These are phyloP conservation scores for Eutrigla gurnardus DNA, from an alignment of 2,797 vertebrate genomes.

Conservation along the genomic window DNA sequence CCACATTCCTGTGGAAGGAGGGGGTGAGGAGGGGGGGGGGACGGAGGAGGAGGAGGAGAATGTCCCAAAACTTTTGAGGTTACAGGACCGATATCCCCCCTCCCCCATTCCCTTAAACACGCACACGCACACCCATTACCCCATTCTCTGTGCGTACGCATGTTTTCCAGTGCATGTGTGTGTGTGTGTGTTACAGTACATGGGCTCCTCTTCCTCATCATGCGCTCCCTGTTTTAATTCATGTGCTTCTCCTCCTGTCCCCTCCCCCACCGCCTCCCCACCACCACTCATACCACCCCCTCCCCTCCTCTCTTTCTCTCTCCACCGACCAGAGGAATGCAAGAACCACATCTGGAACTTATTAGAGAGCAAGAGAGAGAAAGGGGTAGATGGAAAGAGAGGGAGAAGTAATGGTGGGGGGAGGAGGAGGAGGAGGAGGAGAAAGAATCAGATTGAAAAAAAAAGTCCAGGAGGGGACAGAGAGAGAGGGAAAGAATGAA, in stretches of 20 bases:
- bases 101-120: conserved; percentile 27
- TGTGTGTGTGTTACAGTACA: conserved; percentile 59
- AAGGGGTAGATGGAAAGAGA: conserved; percentile 78
- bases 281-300: conserved; percentile 27
- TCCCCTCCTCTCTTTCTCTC: conserved; percentile 64
- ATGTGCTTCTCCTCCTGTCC: conserved; percentile 75
- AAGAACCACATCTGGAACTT: conserved; percentile 88
- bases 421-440: neutral
- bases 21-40: conserved; percentile 40
- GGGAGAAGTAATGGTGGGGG: conserved; percentile 54
- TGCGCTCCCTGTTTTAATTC: conserved; percentile 83
- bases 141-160: conserved; percentile 13
- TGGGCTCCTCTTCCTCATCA: conserved; percentile 77
- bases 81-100: conserved; percentile 52
- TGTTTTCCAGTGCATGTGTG: conserved; percentile 18
- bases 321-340: conserved; percentile 86
- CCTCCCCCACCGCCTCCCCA: conserved; percentile 45
- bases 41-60: conserved; percentile 52
- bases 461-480: conserved; percentile 55
- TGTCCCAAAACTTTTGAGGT: conserved; percentile 78
- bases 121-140: conserved; percentile 29
- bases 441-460: conserved; percentile 19
- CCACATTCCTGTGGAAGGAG: conserved; percentile 83
- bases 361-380: conserved; percentile 80
- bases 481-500: conserved; percentile 51